Evolutionary conservation across 2,797 vertebrate genomes (phyloP).

Genomic region (Enteromius unitaeniatus): DNA sequence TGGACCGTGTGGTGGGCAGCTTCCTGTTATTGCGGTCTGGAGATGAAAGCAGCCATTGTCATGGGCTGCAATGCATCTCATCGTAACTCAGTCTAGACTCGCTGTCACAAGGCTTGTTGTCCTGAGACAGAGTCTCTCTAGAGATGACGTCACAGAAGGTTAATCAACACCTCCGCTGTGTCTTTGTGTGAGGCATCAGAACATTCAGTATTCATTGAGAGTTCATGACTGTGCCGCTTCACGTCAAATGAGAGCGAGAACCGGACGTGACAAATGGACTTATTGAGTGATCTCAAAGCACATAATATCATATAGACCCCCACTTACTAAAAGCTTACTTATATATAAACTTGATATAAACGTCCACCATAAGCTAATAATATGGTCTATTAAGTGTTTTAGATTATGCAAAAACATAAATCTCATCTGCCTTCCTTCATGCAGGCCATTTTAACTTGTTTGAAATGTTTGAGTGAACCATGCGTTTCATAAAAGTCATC

Average conservation of each 20-base stretch:
- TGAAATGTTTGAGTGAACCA: neutral
- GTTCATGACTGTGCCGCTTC: constrained; percentile 25
- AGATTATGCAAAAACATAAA: neutral
- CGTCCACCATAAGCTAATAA: neutral
- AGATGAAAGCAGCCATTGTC: constrained; percentile 56
- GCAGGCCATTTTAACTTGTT: neutral
- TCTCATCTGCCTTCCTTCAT: neutral
- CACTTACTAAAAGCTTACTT: neutral
- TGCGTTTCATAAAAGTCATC: neutral
- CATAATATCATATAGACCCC: neutral
- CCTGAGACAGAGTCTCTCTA: constrained; percentile 8
- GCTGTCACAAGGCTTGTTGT: constrained; percentile 4
- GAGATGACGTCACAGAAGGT: constrained; percentile 44
- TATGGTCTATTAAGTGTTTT: neutral
- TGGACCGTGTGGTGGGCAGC: constrained; percentile 46
- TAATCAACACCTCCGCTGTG: constrained; percentile 55
- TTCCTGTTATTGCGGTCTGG: constrained; percentile 59
- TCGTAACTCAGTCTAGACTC: constrained; percentile 41
- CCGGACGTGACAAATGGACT: neutral
- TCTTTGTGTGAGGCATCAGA: constrained; percentile 7
- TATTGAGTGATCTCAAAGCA: neutral
- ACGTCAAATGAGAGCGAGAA: neutral
- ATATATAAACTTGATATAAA: neutral
- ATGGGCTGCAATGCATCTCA: constrained; percentile 44
- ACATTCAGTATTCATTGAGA: neutral